These are phyloP conservation scores for Drosophila sproati DNA, from an alignment of 1,140 invertebrate genomes.

Conservation along the genomic window DNA sequence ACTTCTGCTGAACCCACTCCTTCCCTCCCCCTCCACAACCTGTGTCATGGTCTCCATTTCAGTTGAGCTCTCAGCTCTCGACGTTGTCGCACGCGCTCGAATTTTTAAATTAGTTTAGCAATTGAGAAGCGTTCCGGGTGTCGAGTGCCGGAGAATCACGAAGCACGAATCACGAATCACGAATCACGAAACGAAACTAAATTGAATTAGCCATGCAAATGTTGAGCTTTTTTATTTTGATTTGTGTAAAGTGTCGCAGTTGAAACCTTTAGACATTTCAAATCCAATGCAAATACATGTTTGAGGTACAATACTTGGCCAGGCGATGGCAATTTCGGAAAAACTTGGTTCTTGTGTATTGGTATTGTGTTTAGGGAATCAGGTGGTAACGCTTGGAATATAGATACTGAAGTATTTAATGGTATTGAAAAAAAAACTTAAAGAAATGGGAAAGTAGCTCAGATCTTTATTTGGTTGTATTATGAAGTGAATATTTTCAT, in stretches of 20 bases:
- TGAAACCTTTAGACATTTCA: conserved; percentile 36
- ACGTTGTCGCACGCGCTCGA: conserved; percentile 62
- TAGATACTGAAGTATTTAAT: too few species aligned
- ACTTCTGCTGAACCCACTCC: conserved; percentile 10
- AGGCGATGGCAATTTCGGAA: too few species aligned
- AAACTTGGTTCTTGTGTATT: too few species aligned
- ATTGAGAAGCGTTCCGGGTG: conserved; percentile 65
- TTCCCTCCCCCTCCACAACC: neutral
- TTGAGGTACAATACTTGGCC: neutral
- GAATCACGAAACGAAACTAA: conserved; percentile 61
- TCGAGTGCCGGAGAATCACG: conserved; percentile 32
- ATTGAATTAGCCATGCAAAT: conserved; percentile 77
- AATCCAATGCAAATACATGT: neutral
- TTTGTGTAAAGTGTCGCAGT: conserved; percentile 53
- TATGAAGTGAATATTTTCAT: too few species aligned
- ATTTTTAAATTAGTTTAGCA: conserved; percentile 80
- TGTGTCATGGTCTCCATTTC: conserved; percentile 62
- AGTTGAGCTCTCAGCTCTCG: conserved; percentile 19
- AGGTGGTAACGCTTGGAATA: too few species aligned
- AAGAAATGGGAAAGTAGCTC: too few species aligned
- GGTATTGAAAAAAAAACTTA: too few species aligned
- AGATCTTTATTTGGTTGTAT: too few species aligned
- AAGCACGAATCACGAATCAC: conserved; percentile 49
- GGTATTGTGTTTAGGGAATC: too few species aligned
- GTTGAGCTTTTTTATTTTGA: conserved; percentile 42